A percentile compares a stretch with the other conserved stretches of the same genome.
phyloP scores from a whole-genome alignment of 2,888 invertebrate species.

The Coleophora deauratella region DNA sequence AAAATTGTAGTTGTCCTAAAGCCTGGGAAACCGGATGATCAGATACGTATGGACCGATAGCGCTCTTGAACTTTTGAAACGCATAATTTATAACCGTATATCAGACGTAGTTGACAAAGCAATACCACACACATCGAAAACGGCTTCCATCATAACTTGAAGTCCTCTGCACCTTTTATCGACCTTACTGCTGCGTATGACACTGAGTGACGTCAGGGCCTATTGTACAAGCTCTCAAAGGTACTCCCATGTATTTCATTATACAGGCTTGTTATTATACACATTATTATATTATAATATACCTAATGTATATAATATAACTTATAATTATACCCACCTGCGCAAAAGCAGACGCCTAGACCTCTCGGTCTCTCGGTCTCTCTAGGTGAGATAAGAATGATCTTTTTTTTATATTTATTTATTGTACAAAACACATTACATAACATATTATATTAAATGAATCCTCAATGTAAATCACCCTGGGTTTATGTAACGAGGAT shows the following conservation, averaged over 20 bases:
- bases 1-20: not conserved
- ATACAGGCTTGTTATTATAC: not conserved
- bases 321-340: too few relatives aligned
- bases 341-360: not conserved
- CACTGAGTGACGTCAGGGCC: conserved; percentile 2
- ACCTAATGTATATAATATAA: too few relatives aligned
- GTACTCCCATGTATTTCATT: not conserved
- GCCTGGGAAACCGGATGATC: not conserved
- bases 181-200: conserved; percentile 3
- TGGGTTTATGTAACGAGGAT: too few relatives aligned
- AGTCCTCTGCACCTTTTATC: not conserved
- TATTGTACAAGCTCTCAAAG: not conserved
- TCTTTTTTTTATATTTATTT: too few relatives aligned
- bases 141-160: not conserved
- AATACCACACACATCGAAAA: not conserved
- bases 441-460: too few relatives aligned
- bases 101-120: not conserved
- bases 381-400: not conserved
- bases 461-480: too few relatives aligned
- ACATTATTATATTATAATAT: too few relatives aligned
- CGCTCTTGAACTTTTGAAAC: not conserved
- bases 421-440: too few relatives aligned
- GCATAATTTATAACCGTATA: not conserved
- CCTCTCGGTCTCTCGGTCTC: too few relatives aligned
- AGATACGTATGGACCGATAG: not conserved